These are phyloP conservation scores for Pipistrellus kuhlii DNA, from an alignment of 2,797 vertebrate species.

Conservation along the genomic window DNA sequence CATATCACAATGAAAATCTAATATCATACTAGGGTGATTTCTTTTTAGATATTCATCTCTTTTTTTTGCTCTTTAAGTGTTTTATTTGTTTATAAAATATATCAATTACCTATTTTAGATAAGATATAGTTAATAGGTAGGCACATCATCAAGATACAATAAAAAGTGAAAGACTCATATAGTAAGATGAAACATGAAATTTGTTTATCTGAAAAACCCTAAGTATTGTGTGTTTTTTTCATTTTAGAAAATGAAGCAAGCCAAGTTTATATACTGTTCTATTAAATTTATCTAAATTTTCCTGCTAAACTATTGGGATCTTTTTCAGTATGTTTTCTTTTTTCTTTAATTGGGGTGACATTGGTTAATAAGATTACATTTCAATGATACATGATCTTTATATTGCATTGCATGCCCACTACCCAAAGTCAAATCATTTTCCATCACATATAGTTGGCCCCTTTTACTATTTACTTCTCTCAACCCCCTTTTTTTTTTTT, in stretches of 20 bases:
- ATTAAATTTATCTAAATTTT: not conserved
- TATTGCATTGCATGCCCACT: not conserved
- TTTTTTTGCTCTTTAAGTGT: not conserved
- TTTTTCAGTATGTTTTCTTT: not conserved
- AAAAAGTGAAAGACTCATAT: not conserved
- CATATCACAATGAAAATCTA: not conserved
- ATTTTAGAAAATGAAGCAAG: not conserved
- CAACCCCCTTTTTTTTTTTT: not conserved
- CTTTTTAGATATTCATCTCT: not conserved
- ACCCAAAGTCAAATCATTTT: not conserved
- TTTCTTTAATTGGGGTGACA: not conserved
- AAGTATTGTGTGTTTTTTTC: not conserved
- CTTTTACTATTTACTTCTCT: not conserved
- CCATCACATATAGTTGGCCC: not conserved
- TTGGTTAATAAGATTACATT: not conserved
- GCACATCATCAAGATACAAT: not conserved
- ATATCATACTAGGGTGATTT: not conserved
- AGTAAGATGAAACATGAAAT: not conserved
- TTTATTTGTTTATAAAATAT: not conserved
- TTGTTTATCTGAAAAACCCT: not conserved
- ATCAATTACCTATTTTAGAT: not conserved
- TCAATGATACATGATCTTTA: not conserved
- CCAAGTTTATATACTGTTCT: not conserved
- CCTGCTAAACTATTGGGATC: not conserved
- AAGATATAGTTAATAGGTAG: not conserved